Evolutionary conservation across 2,113 vertebrate species (phyloP).

Genomic region (Macquaria ambigua): DNA sequence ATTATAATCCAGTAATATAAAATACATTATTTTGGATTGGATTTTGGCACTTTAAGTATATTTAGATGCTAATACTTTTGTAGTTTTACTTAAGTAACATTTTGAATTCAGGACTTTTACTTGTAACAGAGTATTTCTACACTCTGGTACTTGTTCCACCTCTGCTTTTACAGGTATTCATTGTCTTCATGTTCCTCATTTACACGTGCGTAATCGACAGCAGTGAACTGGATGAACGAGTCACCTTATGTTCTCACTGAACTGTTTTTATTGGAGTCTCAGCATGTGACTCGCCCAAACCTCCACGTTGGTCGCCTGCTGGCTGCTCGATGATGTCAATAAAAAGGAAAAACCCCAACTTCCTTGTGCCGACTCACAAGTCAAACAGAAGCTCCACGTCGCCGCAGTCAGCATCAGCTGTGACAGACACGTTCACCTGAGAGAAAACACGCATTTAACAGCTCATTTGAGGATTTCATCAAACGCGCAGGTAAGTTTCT

Average conservation of each 20-base stretch:
- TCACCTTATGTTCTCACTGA: neutral
- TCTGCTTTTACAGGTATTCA: neutral
- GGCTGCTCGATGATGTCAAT: slow-evolving; percentile 14
- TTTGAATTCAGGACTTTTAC: too few relatives aligned
- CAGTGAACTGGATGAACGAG: neutral
- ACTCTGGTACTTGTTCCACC: too few relatives aligned
- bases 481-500: slow-evolving; percentile 14
- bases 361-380: slow-evolving; percentile 5
- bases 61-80: too few relatives aligned
- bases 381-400: too few relatives aligned
- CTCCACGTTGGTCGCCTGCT: neutral
- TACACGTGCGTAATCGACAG: too few relatives aligned
- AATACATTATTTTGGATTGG: too few relatives aligned
- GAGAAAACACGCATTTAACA: neutral
- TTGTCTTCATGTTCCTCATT: too few relatives aligned
- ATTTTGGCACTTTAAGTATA: too few relatives aligned
- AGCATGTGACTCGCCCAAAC: slow-evolving; percentile 10
- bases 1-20: too few relatives aligned
- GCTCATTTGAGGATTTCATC: neutral
- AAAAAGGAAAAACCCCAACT: slow-evolving; percentile 20
- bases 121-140: too few relatives aligned
- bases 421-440: too few relatives aligned
- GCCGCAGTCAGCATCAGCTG: neutral
- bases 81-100: too few relatives aligned
- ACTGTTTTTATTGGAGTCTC: neutral